Evolutionary conservation across 1,140 invertebrate genomes (phyloP).

Genomic region (Eupristina koningsbergeri): DNA sequence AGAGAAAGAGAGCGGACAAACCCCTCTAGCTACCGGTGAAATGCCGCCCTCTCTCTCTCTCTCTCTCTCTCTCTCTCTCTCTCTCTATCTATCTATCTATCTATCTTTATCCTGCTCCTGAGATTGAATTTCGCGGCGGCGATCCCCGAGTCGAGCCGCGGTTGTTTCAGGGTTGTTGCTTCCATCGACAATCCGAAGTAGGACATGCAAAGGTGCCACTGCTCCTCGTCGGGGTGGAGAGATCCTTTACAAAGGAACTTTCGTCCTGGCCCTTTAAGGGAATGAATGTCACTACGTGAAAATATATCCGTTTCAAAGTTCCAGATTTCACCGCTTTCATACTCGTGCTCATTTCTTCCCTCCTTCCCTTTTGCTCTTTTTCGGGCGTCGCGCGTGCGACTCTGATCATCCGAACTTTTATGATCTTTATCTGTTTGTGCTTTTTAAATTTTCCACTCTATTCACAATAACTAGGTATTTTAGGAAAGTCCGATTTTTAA

Average conservation of each 20-base stretch:
- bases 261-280: conserved; percentile 31
- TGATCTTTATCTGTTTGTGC: conserved; percentile 1
- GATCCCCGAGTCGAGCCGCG: conserved; percentile 36
- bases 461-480: too few relatives aligned
- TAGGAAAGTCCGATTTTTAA: too few relatives aligned
- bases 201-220: conserved; percentile 50
- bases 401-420: not conserved
- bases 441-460: conserved; percentile 9
- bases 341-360: not conserved
- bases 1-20: too few relatives aligned
- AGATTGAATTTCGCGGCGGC: conserved; percentile 69
- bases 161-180: conserved; percentile 40
- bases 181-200: not conserved
- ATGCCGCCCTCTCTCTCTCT: not conserved
- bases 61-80: not conserved
- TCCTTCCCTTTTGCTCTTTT: conserved; percentile 12
- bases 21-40: too few relatives aligned
- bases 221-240: conserved; percentile 60
- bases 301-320: conserved; percentile 74
- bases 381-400: not conserved
- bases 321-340: conserved; percentile 57
- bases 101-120: conserved; percentile 51
- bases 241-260: conserved; percentile 69
- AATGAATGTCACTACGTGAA: conserved; percentile 71
- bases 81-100: conserved; percentile 51